Conservation (phyloP, 2,888 invertebrate genomes). For the Eucera pruinosa region DNA sequence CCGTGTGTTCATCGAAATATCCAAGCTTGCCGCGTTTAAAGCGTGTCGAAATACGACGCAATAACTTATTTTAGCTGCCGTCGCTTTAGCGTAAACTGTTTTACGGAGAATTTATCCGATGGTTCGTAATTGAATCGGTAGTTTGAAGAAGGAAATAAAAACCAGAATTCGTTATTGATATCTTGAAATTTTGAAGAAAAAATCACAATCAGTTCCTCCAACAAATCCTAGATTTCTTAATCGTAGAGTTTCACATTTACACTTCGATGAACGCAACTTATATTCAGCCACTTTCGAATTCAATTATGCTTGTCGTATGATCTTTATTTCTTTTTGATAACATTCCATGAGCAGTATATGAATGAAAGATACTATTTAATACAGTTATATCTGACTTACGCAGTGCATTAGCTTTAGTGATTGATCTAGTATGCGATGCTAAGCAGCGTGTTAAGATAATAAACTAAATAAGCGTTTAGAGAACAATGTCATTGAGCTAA, state of each 20-base stretch:
- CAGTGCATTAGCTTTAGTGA: neutral
- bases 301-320: too few species aligned
- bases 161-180: too few species aligned
- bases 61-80: conserved; percentile 31
- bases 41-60: conserved; percentile 25
- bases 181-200: too few species aligned
- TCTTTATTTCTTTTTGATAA: too few species aligned
- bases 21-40: conserved; percentile 2
- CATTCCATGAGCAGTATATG: neutral
- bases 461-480: neutral
- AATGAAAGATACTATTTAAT: neutral
- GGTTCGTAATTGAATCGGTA: too few species aligned
- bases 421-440: neutral
- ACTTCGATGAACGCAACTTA: too few species aligned
- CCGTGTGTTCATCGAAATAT: neutral
- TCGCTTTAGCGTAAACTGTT: conserved; percentile 22
- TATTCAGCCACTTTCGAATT: too few species aligned
- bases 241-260: neutral
- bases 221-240: too few species aligned
- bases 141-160: too few species aligned
- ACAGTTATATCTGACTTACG: neutral
- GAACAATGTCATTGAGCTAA: conserved; percentile 6
- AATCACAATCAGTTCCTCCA: too few species aligned
- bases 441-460: neutral
- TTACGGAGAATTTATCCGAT: too few species aligned